These are phyloP conservation scores for Clarias gariepinus DNA, from an alignment of 2,113 vertebrate species.

Conservation along the genomic window DNA sequence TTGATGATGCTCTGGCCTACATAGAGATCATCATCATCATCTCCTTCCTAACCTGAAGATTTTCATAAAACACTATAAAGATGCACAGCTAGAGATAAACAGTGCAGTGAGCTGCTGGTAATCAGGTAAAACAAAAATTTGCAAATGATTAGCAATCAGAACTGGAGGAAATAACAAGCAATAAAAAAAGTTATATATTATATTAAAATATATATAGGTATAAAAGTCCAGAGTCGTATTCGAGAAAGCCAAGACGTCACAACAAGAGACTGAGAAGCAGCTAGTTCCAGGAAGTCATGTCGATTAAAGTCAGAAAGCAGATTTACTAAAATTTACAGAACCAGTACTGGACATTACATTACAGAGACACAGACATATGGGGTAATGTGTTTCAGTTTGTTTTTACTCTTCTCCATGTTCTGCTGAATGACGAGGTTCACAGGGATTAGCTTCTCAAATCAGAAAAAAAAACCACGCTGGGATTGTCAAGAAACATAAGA, in stretches of 20 bases:
- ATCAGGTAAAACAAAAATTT: not conserved
- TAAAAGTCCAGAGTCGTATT: too few species aligned
- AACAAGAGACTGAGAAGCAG: not conserved
- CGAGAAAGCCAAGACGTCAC: not conserved
- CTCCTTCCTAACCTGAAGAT: not conserved
- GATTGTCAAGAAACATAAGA: not conserved
- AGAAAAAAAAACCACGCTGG: not conserved
- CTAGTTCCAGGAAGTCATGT: not conserved
- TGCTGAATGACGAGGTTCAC: not conserved
- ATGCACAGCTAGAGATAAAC: not conserved
- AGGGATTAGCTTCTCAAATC: not conserved
- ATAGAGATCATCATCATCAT: not conserved
- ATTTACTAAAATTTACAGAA: not conserved
- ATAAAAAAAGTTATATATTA: not conserved
- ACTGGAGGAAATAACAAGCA: not conserved
- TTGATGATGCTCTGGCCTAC: not conserved
- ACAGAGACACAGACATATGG: not conserved
- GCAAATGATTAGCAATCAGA: not conserved
- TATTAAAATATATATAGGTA: too few species aligned
- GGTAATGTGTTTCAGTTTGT: not conserved
- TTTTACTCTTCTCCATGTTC: not conserved
- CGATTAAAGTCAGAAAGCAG: too few species aligned
- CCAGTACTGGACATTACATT: not conserved
- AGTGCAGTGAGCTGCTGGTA: not conserved
- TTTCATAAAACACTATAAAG: constrained; percentile 4